A percentile compares a stretch with the other conserved stretches of the same genome.
Conservation (phyloP, 2,797 vertebrate genomes). For the Oceanodroma leucorhoa region DNA sequence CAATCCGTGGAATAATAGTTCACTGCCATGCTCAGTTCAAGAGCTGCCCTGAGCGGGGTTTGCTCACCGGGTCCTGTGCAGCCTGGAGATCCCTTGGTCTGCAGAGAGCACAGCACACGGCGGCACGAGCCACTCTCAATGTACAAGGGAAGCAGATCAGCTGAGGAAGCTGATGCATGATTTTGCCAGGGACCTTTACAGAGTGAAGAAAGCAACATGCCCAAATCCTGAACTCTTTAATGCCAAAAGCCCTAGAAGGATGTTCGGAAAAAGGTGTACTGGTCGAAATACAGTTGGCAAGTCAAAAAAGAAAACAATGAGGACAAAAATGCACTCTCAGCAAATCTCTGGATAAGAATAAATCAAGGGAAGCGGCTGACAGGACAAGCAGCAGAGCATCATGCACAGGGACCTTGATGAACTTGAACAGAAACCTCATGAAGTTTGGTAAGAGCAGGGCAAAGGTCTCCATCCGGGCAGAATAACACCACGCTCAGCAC, state of each 20-base stretch:
- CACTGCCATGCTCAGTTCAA: neutral
- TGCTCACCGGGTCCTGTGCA: neutral
- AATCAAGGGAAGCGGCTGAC: neutral
- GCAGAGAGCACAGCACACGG: neutral
- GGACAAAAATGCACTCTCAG: neutral
- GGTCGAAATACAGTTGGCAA: neutral
- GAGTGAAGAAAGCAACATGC: neutral
- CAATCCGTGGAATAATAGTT: neutral
- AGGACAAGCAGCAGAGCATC: neutral
- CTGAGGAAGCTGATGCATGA: neutral
- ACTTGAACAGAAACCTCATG: neutral
- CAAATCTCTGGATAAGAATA: neutral
- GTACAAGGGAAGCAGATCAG: neutral
- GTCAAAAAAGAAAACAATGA: neutral
- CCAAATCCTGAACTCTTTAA: neutral
- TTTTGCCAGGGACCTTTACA: neutral
- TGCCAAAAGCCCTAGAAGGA: neutral
- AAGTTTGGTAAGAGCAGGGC: neutral
- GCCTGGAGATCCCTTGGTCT: neutral
- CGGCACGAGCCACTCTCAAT: rapidly evolving
- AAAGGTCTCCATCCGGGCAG: neutral
- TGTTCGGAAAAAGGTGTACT: neutral
- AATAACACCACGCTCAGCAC: neutral
- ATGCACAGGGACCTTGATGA: neutral
- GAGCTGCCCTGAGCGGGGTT: neutral